Evolutionary conservation across 2,797 vertebrate species (phyloP).

Genomic region (Myiothlypis chrysogaster): DNA sequence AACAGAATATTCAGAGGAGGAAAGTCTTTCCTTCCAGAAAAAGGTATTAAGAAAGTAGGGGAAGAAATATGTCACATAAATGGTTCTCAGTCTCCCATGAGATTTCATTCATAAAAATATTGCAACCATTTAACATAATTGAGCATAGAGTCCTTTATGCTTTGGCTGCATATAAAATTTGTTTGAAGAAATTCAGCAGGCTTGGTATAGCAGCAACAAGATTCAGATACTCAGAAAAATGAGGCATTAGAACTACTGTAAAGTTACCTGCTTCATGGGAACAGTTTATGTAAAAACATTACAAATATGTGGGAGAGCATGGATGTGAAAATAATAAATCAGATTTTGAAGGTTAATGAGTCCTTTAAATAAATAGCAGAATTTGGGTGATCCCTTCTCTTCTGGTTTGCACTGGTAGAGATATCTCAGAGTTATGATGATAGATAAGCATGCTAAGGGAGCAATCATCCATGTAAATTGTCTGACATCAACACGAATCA

Average conservation of each 20-base stretch:
- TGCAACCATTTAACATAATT: neutral
- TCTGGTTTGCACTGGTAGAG: neutral
- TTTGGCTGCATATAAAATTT: neutral
- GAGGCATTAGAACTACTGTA: neutral
- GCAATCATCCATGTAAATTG: slow-evolving; percentile 59
- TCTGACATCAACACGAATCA: slow-evolving; percentile 31
- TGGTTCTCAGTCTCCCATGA: neutral
- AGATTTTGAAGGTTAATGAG: slow-evolving; percentile 11
- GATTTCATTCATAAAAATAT: neutral
- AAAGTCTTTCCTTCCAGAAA: neutral
- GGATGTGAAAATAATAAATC: slow-evolving; percentile 43
- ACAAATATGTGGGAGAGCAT: neutral
- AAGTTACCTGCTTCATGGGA: neutral
- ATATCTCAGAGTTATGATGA: slow-evolving; percentile 15
- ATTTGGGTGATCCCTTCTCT: neutral
- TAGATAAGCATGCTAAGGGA: slow-evolving; percentile 33
- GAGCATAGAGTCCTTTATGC: neutral
- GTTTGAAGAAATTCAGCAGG: neutral
- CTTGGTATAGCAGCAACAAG: neutral
- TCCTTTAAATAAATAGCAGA: slow-evolving; percentile 16
- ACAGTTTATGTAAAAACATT: neutral
- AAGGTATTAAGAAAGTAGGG: neutral
- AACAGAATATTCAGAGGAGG: neutral
- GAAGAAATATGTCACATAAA: neutral
- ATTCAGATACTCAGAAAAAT: neutral